Conservation (phyloP, 1,140 invertebrate genomes). For the Cyrtorhinus lividipennis region DNA sequence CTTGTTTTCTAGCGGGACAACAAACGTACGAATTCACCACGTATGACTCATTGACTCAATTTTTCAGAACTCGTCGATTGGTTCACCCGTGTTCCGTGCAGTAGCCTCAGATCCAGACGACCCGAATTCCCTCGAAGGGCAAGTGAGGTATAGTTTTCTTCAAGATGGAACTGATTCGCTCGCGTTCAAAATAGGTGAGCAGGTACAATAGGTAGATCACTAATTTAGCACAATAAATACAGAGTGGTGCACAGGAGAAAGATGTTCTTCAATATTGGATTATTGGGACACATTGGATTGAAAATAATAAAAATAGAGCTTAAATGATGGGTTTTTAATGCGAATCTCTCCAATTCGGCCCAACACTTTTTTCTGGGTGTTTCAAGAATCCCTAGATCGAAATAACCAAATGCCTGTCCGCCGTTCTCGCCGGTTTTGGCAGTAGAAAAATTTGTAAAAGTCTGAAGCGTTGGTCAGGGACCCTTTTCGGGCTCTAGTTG, state of each 20-base stretch:
- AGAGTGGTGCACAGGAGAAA: background rate
- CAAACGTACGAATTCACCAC: background rate
- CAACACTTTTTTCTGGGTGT: too few relatives aligned
- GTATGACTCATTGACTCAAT: slow-evolving; percentile 9
- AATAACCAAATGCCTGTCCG: too few relatives aligned
- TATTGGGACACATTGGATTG: too few relatives aligned
- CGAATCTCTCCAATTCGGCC: too few relatives aligned
- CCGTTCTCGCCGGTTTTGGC: too few relatives aligned
- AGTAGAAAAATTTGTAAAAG: too few relatives aligned
- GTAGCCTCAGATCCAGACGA: slow-evolving; percentile 65
- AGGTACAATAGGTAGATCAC: background rate
- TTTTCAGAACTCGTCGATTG: slow-evolving; percentile 50
- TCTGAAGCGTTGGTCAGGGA: too few relatives aligned
- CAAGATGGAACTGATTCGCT: slow-evolving; percentile 49
- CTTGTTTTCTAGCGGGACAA: background rate
- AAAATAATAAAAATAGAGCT: too few relatives aligned
- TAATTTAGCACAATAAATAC: too few relatives aligned
- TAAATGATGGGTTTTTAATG: too few relatives aligned
- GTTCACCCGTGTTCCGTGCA: slow-evolving; percentile 59
- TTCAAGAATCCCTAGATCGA: too few relatives aligned
- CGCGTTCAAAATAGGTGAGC: slow-evolving; percentile 45
- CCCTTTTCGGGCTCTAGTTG: too few relatives aligned
- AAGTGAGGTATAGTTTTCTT: slow-evolving; percentile 54
- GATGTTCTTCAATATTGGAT: background rate
- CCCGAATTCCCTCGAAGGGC: slow-evolving; percentile 54